Conservation (phyloP, 2,797 vertebrate genomes). For the Okamejei kenojei region DNA sequence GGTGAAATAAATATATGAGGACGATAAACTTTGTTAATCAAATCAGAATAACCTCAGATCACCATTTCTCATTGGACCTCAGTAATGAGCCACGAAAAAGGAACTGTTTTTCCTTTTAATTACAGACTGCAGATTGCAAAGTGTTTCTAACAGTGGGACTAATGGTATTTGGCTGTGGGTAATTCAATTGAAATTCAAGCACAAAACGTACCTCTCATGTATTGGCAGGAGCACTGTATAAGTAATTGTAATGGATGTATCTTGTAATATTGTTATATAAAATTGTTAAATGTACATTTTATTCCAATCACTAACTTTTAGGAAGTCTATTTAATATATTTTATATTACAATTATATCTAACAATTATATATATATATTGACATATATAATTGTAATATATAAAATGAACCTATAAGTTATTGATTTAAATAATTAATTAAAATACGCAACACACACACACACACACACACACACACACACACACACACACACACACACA, state of each 20-base stretch:
- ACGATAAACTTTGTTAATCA: neutral
- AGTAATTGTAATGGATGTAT: neutral
- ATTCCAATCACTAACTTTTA: too few species aligned
- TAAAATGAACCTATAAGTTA: too few species aligned
- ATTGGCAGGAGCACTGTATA: neutral
- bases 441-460: too few species aligned
- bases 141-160: constrained; percentile 25
- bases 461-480: too few species aligned
- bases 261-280: too few species aligned
- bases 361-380: too few species aligned
- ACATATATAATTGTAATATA: too few species aligned
- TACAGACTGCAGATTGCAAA: constrained; percentile 15
- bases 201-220: constrained; percentile 1
- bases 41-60: neutral
- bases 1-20: neutral
- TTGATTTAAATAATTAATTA: too few species aligned
- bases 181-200: neutral
- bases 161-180: neutral
- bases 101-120: constrained; percentile 19
- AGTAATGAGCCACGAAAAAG: neutral
- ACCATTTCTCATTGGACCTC: constrained; percentile 24
- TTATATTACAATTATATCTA: too few species aligned
- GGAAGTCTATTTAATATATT: too few species aligned
- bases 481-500: too few species aligned
- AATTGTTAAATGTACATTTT: too few species aligned